Base-by-base conservation (phyloP, 2,888 invertebrate genomes). In the Lepidocyrtoides sp. region DNA sequence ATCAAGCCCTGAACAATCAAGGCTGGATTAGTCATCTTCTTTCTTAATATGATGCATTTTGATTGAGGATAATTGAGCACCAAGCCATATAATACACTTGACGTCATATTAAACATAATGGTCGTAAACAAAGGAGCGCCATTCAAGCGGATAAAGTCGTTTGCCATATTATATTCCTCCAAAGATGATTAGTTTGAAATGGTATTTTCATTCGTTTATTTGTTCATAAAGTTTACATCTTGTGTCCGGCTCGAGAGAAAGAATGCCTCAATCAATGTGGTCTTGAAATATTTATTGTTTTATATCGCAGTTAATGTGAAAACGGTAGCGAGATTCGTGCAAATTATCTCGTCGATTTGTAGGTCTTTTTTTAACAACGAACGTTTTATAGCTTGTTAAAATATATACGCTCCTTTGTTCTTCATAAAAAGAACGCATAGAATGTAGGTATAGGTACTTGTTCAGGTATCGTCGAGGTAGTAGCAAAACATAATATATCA, bases 41-140 rank as follows among this genome's bases (percentile, higher is more conserved):
- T 48, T 10, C 36, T 2, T 26, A 44, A 54, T 72, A 17, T 36
- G 57, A 32, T 51, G 57, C 36, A 63, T 48, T 66, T 79, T 87
- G 63, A 87, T 87, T 51, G 69, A 66, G 77, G 51, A 79, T 87
- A 87, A 87, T 87, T 87, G 51, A 20, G 48, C 54, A 51, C 23
- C 14, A 81, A 23, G 51, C 44, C 60, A 60, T 41, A 77, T 48
- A 32, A 82, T 82, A 14, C 54, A 32, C 44, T 77, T 77, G 86
- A 87, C 86, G 86, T 87, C 87, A 87, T 63, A 51, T 81, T 12
- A 32, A 60, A 17, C 77, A 20, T 77, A 29, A 87, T 77, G n/a
- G 32, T 66, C 36, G 88, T 81, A 81, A 89, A 89, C 82, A 89
- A 89, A 89, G 89, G 89, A 89, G 89, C 41, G 88, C 44, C 86